phyloP scores from a whole-genome alignment of 2,113 vertebrate species.

The Xenopus laevis region DNA sequence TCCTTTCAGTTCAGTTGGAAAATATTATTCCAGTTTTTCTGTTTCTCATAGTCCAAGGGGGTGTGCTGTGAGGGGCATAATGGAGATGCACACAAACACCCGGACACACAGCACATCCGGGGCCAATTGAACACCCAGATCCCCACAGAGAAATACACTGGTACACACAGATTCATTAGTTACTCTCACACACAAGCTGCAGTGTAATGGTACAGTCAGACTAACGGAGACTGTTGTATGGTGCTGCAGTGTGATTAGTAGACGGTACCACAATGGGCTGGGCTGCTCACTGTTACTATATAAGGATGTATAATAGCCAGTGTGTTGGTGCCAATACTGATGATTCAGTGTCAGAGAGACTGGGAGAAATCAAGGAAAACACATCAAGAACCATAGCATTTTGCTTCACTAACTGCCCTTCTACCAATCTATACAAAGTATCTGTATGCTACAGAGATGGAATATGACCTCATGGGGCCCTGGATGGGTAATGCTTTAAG shows the following conservation, averaged over 20 bases:
- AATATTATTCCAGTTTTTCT: slow-evolving; percentile 43
- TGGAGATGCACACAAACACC: not conserved
- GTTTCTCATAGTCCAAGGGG: slow-evolving; percentile 17
- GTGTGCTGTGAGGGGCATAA: slow-evolving; percentile 20
- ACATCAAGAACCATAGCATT: slow-evolving; percentile 21
- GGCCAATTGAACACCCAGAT: not conserved
- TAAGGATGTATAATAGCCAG: slow-evolving; percentile 39
- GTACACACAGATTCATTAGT: not conserved
- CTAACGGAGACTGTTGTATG: not conserved
- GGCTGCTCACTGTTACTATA: slow-evolving; percentile 26
- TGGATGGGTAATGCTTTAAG: too few species aligned
- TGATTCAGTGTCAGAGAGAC: slow-evolving; percentile 40
- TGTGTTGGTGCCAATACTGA: slow-evolving; percentile 27
- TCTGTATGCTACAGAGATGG: not conserved
- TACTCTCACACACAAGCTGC: not conserved
- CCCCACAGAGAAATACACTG: not conserved
- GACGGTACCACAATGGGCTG: slow-evolving; percentile 21
- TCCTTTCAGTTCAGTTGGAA: slow-evolving; percentile 35
- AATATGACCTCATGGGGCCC: too few species aligned
- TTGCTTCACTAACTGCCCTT: not conserved
- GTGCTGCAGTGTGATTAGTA: slow-evolving; percentile 2
- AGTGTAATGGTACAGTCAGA: not conserved
- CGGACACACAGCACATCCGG: not conserved
- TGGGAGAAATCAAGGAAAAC: slow-evolving; percentile 10
- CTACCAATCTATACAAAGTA: not conserved